Evolutionary conservation across 2,113 vertebrate genomes (phyloP).

Genomic region (Grantiella picta): DNA sequence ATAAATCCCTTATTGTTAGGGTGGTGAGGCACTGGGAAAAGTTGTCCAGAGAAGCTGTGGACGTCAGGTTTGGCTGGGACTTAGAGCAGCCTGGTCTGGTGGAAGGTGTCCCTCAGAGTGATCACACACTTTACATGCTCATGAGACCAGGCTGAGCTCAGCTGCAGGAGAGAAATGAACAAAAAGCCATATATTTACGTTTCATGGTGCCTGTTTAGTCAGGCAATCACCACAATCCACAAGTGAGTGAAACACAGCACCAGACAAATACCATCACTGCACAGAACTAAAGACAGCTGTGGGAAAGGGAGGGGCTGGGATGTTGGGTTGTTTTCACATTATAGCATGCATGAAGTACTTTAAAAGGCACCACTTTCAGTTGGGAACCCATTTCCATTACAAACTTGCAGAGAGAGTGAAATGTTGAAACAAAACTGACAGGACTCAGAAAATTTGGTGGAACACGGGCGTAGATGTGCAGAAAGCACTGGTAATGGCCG

Average conservation of each 20-base stretch:
- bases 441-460: not conserved
- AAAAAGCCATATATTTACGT: not conserved
- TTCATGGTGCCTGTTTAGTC: not conserved
- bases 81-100: accelerated
- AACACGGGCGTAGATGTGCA: accelerated
- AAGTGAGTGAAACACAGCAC: not conserved
- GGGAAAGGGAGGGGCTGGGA: not conserved
- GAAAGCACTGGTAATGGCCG: not conserved
- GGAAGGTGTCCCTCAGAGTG: not conserved
- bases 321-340: not conserved
- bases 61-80: not conserved
- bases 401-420: not conserved
- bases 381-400: not conserved
- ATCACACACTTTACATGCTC: accelerated
- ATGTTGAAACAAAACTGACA: not conserved
- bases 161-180: not conserved
- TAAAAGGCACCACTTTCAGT: not conserved
- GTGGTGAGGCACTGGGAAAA: not conserved
- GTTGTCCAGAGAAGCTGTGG: not conserved
- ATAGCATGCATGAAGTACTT: not conserved
- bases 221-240: not conserved
- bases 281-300: not conserved
- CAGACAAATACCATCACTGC: not conserved
- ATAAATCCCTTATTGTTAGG: not conserved
- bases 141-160: not conserved